phyloP scores from a whole-genome alignment of 2,113 vertebrate genomes.

The Panthera leo region DNA sequence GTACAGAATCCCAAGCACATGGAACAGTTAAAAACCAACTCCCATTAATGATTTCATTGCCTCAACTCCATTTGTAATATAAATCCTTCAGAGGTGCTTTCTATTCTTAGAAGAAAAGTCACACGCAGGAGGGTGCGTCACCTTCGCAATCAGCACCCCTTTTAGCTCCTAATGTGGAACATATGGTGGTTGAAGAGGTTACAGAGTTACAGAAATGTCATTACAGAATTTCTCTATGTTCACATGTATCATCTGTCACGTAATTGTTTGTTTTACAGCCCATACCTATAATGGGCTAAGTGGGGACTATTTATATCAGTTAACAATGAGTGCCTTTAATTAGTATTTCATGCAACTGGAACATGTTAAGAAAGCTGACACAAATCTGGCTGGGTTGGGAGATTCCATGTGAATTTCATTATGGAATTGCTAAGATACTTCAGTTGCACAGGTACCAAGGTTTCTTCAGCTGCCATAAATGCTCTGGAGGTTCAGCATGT shows the following conservation, averaged over 20 bases:
- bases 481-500: neutral
- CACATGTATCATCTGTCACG: conserved; percentile 88
- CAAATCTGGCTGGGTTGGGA: conserved; percentile 85
- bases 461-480: conserved; percentile 81
- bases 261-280: conserved; percentile 88
- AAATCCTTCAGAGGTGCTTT: conserved; percentile 79
- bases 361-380: conserved; percentile 88
- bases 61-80: conserved; percentile 77
- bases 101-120: conserved; percentile 83
- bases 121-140: conserved; percentile 80
- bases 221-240: conserved; percentile 85
- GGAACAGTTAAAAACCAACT: conserved; percentile 70
- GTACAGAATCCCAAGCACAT: conserved; percentile 59
- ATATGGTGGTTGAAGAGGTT: conserved; percentile 86
- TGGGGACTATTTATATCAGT: conserved; percentile 87
- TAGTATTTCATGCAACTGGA: conserved; percentile 88
- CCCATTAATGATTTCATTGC: conserved; percentile 79
- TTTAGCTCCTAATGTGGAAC: conserved; percentile 85
- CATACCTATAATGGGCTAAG: conserved; percentile 86
- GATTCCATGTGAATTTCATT: conserved; percentile 90
- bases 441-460: conserved; percentile 84
- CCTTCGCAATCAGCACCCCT: conserved; percentile 84
- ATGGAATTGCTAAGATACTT: conserved; percentile 84
- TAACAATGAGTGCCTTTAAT: conserved; percentile 89
- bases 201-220: conserved; percentile 85